Percentiles rank a stretch among this genome's conserved stretches.
Evolutionary conservation across 2,888 invertebrate species (phyloP).

Genomic region (Hirtodrosophila cameraria): DNA sequence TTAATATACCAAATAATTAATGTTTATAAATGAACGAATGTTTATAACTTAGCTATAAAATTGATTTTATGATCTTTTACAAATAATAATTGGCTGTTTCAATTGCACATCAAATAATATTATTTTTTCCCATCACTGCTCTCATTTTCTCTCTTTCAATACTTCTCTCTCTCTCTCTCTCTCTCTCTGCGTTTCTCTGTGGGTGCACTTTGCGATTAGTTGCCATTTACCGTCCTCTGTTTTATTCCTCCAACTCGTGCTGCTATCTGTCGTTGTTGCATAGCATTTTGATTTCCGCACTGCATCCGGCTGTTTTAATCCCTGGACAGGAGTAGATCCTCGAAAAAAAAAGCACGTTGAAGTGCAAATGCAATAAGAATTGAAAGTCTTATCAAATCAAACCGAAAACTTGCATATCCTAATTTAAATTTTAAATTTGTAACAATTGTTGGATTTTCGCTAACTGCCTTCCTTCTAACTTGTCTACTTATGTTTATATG

Average conservation of each 20-base stretch:
- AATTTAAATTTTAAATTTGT: no score
- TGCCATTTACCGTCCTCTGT: conserved; percentile 63
- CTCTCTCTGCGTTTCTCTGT: background rate
- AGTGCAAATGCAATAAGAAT: conserved; percentile 35
- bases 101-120: no score
- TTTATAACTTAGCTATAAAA: no score
- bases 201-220: conserved; percentile 69
- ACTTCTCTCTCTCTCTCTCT: background rate
- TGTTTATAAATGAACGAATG: no score
- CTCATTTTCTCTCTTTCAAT: no score
- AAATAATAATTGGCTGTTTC: no score
- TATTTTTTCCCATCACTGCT: no score
- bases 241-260: conserved; percentile 23
- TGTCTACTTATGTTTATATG: no score
- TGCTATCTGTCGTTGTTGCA: conserved; percentile 55
- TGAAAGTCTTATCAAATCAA: background rate
- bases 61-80: no score
- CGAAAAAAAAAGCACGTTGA: conserved; percentile 15
- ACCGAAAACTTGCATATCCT: conserved; percentile 19
- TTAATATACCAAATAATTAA: no score
- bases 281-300: conserved; percentile 75
- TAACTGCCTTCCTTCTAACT: no score
- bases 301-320: conserved; percentile 74
- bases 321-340: conserved; percentile 32
- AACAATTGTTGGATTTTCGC: no score